Conservation (phyloP, 2,113 vertebrate genomes). For the Phylloscopus trochiloides region DNA sequence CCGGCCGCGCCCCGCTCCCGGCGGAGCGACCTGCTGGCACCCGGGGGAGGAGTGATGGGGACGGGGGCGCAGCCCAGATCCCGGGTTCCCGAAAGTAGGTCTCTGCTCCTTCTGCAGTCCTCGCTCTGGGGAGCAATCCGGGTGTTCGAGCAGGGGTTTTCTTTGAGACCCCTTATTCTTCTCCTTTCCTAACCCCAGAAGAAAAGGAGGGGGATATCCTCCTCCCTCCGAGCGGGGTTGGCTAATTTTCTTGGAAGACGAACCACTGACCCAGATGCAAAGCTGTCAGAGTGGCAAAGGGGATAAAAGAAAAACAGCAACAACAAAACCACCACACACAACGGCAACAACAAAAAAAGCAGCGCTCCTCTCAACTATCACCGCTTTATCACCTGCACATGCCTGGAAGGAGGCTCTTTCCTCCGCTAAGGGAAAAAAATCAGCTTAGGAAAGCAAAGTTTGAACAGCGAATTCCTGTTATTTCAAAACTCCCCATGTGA, state of each 20-base stretch:
- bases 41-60: background rate
- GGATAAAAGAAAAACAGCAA: background rate
- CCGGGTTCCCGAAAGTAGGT: background rate
- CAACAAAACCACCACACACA: background rate
- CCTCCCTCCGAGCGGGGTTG: background rate
- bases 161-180: background rate
- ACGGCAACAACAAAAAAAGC: background rate
- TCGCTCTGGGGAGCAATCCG: background rate
- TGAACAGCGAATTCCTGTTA: constrained; percentile 75
- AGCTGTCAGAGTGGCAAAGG: background rate
- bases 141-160: background rate
- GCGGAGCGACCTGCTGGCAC: background rate
- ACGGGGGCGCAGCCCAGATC: background rate
- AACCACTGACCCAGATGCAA: background rate
- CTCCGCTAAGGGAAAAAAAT: constrained; percentile 11
- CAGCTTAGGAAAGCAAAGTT: constrained; percentile 72
- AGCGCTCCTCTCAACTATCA: background rate
- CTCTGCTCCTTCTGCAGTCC: background rate
- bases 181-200: background rate
- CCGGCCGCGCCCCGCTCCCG: background rate
- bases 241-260: background rate
- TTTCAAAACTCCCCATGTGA: constrained; percentile 63
- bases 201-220: too few species aligned
- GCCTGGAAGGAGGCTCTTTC: constrained; percentile 40
- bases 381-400: constrained; percentile 42